Evolutionary conservation across 2,113 vertebrate species (phyloP), one percentile per base, ranked within the genome.

Genomic region (Loxodonta africana): DNA sequence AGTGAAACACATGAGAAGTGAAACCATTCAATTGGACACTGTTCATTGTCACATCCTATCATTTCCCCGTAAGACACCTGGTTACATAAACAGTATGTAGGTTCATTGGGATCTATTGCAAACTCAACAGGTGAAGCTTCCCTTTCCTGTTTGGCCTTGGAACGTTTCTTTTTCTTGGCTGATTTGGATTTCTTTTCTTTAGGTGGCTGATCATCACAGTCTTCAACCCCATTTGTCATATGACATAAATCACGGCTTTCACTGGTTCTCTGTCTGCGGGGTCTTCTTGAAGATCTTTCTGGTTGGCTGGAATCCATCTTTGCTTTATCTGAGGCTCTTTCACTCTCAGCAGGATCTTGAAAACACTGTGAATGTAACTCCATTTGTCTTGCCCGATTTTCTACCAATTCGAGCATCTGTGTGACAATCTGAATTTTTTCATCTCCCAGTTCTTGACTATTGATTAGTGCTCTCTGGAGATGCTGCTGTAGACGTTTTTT

Each of bases 381-480:
- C 99, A 99, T 99, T 97, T 99, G 99, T 60, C 99, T 99, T 33
- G 99, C 99, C 90, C 99, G 99, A 88, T 99, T 99, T 98, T 99
- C 99, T 90, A 99, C 99, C 96, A 99, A 98, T 98, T 99, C 99
- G 0, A 99, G 99, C 99, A 99, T 99, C 96, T 99, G 99, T 44
- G 99, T 99, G 77, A 99, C 99, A 92, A 99, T 99, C 12, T 99
- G 99, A 97, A 99, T 99, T 97, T 99, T 99, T 98, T 99, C 99
- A 57, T 99, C 99, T 21, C 99, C 99, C 46, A 99, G 98, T 98
- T 99, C 99, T 96, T 99, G 99, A 97, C 99, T 99, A 98, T 99
- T 98, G 98, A 99, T 99, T 91, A 99, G 98, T 0, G 99, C 99
- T 23, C 99, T 98, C 98, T 99, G 99, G 74, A 99, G 99, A 98